Percentiles rank a stretch among this genome's conserved stretches.
Evolutionary conservation across 2,113 vertebrate genomes (phyloP).

Genomic region (Raja brachyura): DNA sequence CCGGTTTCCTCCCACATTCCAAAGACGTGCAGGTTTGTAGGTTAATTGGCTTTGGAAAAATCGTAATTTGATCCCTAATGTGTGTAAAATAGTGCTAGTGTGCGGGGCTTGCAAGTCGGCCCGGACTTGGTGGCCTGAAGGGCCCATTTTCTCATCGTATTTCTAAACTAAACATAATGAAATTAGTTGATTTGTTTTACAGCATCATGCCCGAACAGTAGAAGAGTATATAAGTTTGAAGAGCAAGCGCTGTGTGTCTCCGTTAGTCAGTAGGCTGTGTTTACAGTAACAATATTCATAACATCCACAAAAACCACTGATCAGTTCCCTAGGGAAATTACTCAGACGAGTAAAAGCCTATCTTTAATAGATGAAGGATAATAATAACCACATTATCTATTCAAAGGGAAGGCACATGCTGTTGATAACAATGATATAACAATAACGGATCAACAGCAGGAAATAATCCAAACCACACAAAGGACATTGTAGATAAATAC

Average conservation of each 20-base stretch:
- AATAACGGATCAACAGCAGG: neutral
- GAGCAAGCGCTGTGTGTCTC: neutral
- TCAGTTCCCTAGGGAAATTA: slow-evolving; percentile 26
- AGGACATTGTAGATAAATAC: neutral
- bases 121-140: too few species aligned
- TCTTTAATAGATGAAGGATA: neutral
- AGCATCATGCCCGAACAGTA: neutral
- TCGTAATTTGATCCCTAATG: too few species aligned
- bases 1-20: too few species aligned
- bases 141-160: too few species aligned
- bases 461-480: neutral
- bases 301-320: slow-evolving; percentile 34
- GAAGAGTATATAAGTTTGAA: slow-evolving; percentile 8
- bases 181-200: slow-evolving; percentile 4
- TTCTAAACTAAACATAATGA: neutral
- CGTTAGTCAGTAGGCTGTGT: slow-evolving; percentile 2
- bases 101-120: too few species aligned
- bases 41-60: too few species aligned
- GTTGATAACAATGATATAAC: neutral
- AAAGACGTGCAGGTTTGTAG: too few species aligned
- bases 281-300: neutral
- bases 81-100: too few species aligned
- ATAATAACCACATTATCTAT: slow-evolving; percentile 19
- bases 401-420: neutral
- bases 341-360: slow-evolving; percentile 24